Base-by-base conservation (phyloP, 2,797 vertebrate genomes). In the Taeniopygia guttata region DNA sequence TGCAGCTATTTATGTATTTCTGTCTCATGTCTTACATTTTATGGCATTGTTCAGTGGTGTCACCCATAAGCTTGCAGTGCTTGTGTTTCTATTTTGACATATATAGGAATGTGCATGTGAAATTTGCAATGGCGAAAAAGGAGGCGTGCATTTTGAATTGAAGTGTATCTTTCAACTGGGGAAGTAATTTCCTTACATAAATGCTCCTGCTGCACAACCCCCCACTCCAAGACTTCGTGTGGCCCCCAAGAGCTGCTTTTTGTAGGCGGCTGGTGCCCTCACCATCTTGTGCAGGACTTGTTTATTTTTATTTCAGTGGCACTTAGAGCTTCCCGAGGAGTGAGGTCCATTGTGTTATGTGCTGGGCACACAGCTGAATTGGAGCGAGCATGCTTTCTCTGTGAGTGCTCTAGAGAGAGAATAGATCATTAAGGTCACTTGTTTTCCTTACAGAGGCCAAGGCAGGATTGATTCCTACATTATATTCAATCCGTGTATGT, bases 391-490 rank as follows among this genome's bases (percentile, higher is more conserved):
- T 10, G 91, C 95, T 96, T 96, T 96, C 94, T 89, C 67, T 96
- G 89, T 95, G 96, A 96, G 94, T 91, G 95, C 95, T 97, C 95
- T 96, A 96, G 89, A 96, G 93, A 97, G 82, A 96, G 95, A 97
- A 97, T 95, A 94, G 96, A 96, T 95, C 96, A 95, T 96, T 96
- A 95, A 96, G 94, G 95, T 96, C 96, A 95, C 87, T 95, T 96
- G 96, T 96, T 95, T 96, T 94, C 91, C 94, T 93, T 82, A 82
- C 70, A 90, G 87, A 95, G 93, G 91, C 91, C 89, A 93, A 94
- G 67, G 79, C 84, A 92, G 87, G 82, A 95, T 91, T 97, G 95
- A 95, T 96, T 97, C 89, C 74, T 96, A 74, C 83, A 90, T 95
- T 96, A 85, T 90, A 85, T 88, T 94, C 89, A 93, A 82, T 86